Evolutionary conservation across 2,113 vertebrate species (phyloP).

Genomic region (Vombatus ursinus): DNA sequence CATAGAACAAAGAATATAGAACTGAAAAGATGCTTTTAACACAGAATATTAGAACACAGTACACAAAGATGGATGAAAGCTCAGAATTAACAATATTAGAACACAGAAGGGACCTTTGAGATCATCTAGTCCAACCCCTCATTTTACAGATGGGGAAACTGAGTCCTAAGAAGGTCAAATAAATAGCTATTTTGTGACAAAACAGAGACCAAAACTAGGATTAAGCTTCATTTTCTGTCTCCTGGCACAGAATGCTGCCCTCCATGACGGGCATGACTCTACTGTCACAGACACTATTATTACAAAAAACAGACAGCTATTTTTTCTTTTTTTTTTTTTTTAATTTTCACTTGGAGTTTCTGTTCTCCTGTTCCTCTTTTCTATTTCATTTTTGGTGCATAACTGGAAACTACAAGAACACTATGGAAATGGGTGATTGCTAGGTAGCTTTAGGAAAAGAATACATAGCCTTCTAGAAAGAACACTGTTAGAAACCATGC

Average conservation of each 20-base stretch:
- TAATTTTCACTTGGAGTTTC: neutral
- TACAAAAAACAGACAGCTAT: neutral
- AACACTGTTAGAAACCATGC: neutral
- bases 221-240: neutral
- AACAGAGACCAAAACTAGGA: neutral
- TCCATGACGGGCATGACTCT: neutral
- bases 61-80: neutral
- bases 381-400: slow-evolving; percentile 23
- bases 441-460: slow-evolving; percentile 5
- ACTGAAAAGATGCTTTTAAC: neutral
- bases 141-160: neutral
- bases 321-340: neutral
- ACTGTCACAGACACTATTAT: neutral
- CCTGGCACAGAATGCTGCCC: neutral
- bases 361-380: slow-evolving; percentile 32
- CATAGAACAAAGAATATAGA: neutral
- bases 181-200: neutral
- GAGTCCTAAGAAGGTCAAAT: neutral
- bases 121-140: neutral
- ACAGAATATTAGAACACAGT: neutral
- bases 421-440: neutral
- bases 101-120: neutral
- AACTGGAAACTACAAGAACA: neutral
- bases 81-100: neutral
- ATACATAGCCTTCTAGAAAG: neutral